These are phyloP conservation scores for Salvelinus sp. DNA, from an alignment of 2,113 vertebrate genomes.

Conservation along the genomic window DNA sequence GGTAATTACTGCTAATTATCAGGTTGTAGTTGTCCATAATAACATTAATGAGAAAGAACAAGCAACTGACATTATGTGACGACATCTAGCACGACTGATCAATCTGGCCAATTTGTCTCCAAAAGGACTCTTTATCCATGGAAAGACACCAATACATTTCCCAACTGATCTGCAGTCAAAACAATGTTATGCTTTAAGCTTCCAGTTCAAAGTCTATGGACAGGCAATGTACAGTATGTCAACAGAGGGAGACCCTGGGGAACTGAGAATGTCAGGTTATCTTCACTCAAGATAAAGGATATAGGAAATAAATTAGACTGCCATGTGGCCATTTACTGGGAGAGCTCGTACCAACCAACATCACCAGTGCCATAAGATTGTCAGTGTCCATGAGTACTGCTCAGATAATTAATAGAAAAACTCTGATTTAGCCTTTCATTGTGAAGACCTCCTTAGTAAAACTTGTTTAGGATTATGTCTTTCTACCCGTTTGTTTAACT, in stretches of 20 bases:
- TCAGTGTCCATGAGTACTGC: conserved; percentile 29
- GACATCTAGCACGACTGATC: too few species aligned
- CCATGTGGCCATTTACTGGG: conserved; percentile 21
- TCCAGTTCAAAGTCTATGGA: conserved; percentile 44
- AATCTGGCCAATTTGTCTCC: too few species aligned
- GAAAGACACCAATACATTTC: too few species aligned
- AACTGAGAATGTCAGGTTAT: conserved; percentile 38
- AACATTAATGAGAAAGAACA: too few species aligned
- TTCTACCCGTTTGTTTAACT: too few species aligned
- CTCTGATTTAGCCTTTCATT: conserved; percentile 34
- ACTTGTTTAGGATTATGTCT: too few species aligned
- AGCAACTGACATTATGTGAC: too few species aligned
- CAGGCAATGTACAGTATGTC: neutral
- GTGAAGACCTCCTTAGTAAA: conserved; percentile 14
- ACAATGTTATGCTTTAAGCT: neutral
- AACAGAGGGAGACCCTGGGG: conserved; percentile 11
- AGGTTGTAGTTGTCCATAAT: too few species aligned
- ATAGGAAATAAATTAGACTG: conserved; percentile 1
- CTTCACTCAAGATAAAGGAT: conserved; percentile 8
- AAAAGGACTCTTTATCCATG: too few species aligned
- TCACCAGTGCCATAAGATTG: conserved; percentile 1
- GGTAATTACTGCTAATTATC: too few species aligned
- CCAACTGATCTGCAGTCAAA: too few species aligned
- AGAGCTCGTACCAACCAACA: conserved; percentile 17
- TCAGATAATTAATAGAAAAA: conserved; percentile 29